Base-by-base conservation (phyloP, 2,888 invertebrate genomes). In the Kryphioiulus occultus region DNA sequence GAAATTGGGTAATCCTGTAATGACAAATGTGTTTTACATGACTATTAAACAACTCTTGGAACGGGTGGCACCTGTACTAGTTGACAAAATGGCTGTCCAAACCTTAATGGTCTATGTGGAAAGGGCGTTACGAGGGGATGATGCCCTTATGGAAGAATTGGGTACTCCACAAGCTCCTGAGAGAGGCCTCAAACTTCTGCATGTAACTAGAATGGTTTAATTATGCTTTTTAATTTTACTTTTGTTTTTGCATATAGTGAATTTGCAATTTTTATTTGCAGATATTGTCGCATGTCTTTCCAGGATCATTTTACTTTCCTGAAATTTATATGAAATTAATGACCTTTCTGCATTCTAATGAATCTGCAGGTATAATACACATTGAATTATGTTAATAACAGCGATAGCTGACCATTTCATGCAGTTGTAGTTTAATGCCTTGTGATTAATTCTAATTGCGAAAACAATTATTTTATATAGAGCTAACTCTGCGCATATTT, bases 11-110 rank as follows among this genome's bases (percentile, higher is more conserved):
- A 96, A 97, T 91, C 98, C 98, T 0, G 96, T 97, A 3, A 98
- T 98, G 95, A 97, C 98, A 1, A 98, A 98, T 92, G 93, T 97
- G 53, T 97, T 98, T 92, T 98, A 98, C 93, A 98, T 97, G 92
- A 98, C 97, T 0, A 96, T 99, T 78, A 99, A 99, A 93, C 97
- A 97, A 95, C 92, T 99, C 85, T 93, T 99, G 88, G 99, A 99
- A 92, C 94, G 99, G 88, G 96, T 98, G 19, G 98, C 98, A 89
- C 98, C 98, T 0, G 98, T 99, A 7, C 97, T 99, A 96, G 96
- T 99, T 17, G 99, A 99, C 92, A 95, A 95, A 90, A 95, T 96
- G 89, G 96, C 98, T 0, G 94, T 98, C 90, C 94, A 95, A 89
- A 95, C 93, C 89, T 92, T 95, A 87, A 93, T 94, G 87, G 92